phyloP scores from a whole-genome alignment of 2,888 invertebrate genomes.

The Brenthis hecate region DNA sequence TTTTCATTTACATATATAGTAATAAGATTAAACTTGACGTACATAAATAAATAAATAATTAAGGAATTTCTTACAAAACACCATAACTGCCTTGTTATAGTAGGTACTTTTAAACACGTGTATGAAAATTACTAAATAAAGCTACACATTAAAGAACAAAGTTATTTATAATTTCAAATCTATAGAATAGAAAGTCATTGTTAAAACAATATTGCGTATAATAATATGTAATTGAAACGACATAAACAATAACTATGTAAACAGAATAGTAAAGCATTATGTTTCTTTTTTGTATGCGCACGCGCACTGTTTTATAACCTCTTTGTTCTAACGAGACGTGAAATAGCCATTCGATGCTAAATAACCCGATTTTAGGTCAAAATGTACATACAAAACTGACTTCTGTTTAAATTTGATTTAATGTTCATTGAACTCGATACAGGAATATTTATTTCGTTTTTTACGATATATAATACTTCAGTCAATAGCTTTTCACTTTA shows the following conservation, averaged over 20 bases:
- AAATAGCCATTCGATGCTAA: conserved; percentile 71
- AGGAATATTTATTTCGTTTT: background rate
- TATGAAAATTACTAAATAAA: too few species aligned
- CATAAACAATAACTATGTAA: background rate
- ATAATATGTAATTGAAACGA: background rate
- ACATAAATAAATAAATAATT: too few species aligned
- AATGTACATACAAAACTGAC: conserved; percentile 27
- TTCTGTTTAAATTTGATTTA: conserved; percentile 8
- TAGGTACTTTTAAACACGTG: too few species aligned
- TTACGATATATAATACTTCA: background rate
- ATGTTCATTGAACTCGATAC: conserved; percentile 14
- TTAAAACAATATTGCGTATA: too few species aligned
- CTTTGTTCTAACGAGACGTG: conserved; percentile 60
- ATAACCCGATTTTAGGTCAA: conserved; percentile 58
- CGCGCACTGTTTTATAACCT: conserved; percentile 44
- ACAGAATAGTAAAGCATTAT: conserved; percentile 1
- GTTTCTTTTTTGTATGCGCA: conserved; percentile 34
- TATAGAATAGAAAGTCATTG: too few species aligned
- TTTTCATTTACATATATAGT: too few species aligned
- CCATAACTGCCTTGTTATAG: too few species aligned
- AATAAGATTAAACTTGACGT: too few species aligned
- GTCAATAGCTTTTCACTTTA: background rate
- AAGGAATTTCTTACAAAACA: too few species aligned
- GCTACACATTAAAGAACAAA: too few species aligned
- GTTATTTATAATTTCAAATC: too few species aligned